Evolutionary conservation across 1,140 invertebrate species (phyloP).

Genomic region (Asobara japonica): DNA sequence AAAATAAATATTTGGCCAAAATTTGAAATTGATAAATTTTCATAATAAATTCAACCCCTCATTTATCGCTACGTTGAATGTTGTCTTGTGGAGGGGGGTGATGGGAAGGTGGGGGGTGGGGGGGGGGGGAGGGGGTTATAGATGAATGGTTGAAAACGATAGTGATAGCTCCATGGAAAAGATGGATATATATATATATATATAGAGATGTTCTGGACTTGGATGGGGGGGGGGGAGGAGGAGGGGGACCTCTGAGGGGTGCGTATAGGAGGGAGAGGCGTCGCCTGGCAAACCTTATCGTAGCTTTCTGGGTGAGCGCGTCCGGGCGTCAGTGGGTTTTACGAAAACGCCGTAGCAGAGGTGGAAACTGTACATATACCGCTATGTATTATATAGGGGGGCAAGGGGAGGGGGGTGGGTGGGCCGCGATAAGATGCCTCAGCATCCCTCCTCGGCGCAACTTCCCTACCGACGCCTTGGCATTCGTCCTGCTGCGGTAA

Average conservation of each 20-base stretch:
- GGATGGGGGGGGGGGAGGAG: conserved; percentile 30
- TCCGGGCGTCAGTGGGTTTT: conserved; percentile 61
- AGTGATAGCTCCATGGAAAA: conserved; percentile 1
- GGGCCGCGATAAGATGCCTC: conserved; percentile 56
- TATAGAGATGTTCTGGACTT: too few species aligned
- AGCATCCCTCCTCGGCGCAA: conserved; percentile 41
- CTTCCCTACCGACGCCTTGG: conserved; percentile 31
- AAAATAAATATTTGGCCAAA: too few species aligned
- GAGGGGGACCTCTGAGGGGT: conserved; percentile 36
- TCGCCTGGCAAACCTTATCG: conserved; percentile 64
- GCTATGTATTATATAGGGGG: conserved; percentile 17
- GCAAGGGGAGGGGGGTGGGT: not conserved
- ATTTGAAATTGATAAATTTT: not conserved
- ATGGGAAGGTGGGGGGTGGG: not conserved
- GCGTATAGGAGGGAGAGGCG: conserved; percentile 43
- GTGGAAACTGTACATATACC: conserved; percentile 28
- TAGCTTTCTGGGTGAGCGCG: conserved; percentile 65
- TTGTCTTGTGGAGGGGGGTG: not conserved
- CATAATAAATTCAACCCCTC: not conserved
- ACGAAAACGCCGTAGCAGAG: conserved; percentile 42
- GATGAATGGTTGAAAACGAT: conserved; percentile 12
- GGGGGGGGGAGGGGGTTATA: not conserved
- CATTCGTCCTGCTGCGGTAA: conserved; percentile 49
- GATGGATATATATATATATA: not conserved
- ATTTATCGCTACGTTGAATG: conserved; percentile 6